Conservation (phyloP, 1,140 invertebrate genomes). For the Propsilocerus akamusi region DNA sequence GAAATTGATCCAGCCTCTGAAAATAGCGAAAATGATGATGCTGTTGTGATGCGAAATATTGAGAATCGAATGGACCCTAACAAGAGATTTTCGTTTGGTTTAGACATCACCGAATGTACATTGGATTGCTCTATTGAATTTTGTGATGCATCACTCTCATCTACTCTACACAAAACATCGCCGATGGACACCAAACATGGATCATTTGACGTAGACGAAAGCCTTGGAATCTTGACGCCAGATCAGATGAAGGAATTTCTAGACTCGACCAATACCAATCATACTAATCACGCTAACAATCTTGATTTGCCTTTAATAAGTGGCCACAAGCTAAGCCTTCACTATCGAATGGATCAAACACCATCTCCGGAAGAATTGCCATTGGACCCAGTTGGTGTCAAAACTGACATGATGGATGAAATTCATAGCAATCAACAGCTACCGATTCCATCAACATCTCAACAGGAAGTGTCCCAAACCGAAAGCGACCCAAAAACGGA, state of each 20-base stretch:
- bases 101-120: conserved; percentile 18
- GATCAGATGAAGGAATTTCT: conserved; percentile 54
- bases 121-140: conserved; percentile 21
- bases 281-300: conserved; percentile 30
- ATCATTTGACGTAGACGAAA: conserved; percentile 57
- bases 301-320: conserved; percentile 30
- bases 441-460: conserved; percentile 14
- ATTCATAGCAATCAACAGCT: conserved; percentile 9
- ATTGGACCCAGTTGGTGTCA: conserved; percentile 41
- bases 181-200: conserved; percentile 49
- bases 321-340: conserved; percentile 14
- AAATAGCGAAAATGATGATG: too few species aligned
- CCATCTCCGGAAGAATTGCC: conserved; percentile 66
- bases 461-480: conserved; percentile 25
- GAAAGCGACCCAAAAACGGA: conserved; percentile 33
- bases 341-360: conserved; percentile 42
- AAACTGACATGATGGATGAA: conserved; percentile 16
- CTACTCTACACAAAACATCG: conserved; percentile 7
- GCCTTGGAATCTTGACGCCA: conserved; percentile 64
- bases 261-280: conserved; percentile 17
- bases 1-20: conserved; percentile 2
- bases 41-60: not conserved
- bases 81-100: conserved; percentile 18
- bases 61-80: conserved; percentile 8
- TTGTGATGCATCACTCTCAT: conserved; percentile 18